phyloP scores from a whole-genome alignment of 2,113 vertebrate species.

The Polyodon spathula region DNA sequence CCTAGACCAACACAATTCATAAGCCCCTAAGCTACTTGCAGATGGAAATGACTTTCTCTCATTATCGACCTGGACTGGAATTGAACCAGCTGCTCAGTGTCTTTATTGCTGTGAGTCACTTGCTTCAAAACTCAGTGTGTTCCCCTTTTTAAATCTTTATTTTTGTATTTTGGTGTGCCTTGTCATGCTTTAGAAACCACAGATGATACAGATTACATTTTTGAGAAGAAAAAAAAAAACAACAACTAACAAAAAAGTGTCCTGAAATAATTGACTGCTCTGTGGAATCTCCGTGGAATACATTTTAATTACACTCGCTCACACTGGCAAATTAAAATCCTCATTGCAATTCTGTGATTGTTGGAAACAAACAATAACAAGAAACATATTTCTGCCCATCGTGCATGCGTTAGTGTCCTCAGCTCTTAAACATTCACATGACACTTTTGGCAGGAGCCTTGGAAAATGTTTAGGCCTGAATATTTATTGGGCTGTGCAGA shows the following conservation, averaged over 20 bases:
- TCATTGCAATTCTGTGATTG: not conserved
- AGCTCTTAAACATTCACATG: not conserved
- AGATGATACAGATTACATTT: not conserved
- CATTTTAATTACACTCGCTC: not conserved
- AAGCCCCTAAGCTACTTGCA: too few species aligned
- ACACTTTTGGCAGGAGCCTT: not conserved
- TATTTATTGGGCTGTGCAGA: not conserved
- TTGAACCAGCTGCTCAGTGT: too few species aligned
- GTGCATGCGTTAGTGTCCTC: not conserved
- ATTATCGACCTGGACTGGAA: too few species aligned
- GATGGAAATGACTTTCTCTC: too few species aligned
- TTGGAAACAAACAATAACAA: constrained; percentile 5
- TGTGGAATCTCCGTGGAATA: not conserved
- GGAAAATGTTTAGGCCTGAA: not conserved
- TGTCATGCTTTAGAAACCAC: not conserved
- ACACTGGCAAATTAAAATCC: not conserved
- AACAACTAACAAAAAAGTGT: not conserved
- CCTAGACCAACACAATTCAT: too few species aligned
- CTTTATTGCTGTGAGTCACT: not conserved
- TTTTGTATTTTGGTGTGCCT: not conserved
- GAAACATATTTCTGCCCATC: constrained; percentile 1
- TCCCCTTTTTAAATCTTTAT: not conserved
- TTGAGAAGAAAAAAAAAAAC: not conserved
- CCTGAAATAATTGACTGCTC: not conserved
- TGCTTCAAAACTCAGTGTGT: not conserved